Percentiles rank a stretch among this genome's conserved stretches.
These are phyloP conservation scores for Zosterops japonicus DNA, from an alignment of 2,113 vertebrate species.

Conservation along the genomic window DNA sequence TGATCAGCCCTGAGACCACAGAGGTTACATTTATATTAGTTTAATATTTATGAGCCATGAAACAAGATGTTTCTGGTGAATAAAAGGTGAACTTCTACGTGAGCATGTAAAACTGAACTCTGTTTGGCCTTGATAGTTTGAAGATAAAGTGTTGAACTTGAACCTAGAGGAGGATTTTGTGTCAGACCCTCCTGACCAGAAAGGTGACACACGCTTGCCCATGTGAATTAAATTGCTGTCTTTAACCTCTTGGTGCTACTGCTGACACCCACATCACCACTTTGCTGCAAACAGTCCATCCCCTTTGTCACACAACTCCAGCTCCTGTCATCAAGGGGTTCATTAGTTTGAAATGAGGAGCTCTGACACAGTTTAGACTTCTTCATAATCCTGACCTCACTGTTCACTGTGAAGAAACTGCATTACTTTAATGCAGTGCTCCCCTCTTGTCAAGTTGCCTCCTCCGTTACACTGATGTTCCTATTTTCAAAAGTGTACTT, in stretches of 20 bases:
- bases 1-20: not conserved
- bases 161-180: conserved; percentile 5
- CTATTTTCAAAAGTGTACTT: not conserved
- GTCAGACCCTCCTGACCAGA: not conserved
- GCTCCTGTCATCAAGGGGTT: conserved; percentile 10
- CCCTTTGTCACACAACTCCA: not conserved
- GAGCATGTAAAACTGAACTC: conserved; percentile 35
- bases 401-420: not conserved
- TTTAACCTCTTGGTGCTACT: not conserved
- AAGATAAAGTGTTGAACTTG: conserved; percentile 35
- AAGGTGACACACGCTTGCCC: not conserved
- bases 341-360: conserved; percentile 40
- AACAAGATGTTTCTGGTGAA: conserved; percentile 50
- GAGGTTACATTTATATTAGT: conserved; percentile 56
- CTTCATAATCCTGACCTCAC: conserved; percentile 10
- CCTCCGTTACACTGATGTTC: not conserved
- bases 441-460: not conserved
- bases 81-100: conserved; percentile 29
- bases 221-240: conserved; percentile 32
- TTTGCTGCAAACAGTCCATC: not conserved
- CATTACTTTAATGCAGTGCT: conserved; percentile 34
- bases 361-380: not conserved
- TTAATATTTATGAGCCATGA: conserved; percentile 68
- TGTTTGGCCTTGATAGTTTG: conserved; percentile 12
- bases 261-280: not conserved